Conservation (phyloP, 2,797 vertebrate species). For the Enteromius mattozi region DNA sequence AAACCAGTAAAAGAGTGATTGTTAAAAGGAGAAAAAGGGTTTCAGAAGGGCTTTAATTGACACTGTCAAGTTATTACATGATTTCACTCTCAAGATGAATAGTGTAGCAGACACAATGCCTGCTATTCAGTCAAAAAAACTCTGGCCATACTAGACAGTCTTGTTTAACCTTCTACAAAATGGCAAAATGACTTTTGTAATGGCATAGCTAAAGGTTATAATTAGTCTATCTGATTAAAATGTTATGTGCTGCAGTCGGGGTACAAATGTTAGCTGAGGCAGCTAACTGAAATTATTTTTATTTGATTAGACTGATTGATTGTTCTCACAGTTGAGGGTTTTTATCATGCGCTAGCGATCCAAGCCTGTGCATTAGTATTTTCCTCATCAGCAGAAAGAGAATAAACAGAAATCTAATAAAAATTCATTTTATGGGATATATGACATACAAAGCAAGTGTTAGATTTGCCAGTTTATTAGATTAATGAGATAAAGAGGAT, state of each 20-base stretch:
- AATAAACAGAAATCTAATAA: conserved; percentile 88
- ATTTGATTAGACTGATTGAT: conserved; percentile 86
- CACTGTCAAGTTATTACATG: neutral
- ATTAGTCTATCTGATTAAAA: conserved; percentile 64
- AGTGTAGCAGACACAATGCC: neutral
- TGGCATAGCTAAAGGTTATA: conserved; percentile 39
- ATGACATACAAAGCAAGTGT: conserved; percentile 70
- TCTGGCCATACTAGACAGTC: neutral
- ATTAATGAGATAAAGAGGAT: conserved; percentile 83
- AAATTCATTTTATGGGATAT: conserved; percentile 80
- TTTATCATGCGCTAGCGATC: conserved; percentile 80
- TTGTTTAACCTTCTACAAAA: conserved; percentile 9
- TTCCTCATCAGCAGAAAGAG: conserved; percentile 83
- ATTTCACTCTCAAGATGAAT: neutral
- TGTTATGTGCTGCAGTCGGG: conserved; percentile 68
- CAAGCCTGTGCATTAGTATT: conserved; percentile 80
- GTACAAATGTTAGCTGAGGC: conserved; percentile 65
- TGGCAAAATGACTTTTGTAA: conserved; percentile 28
- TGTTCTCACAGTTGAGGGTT: conserved; percentile 73
- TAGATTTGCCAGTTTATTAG: conserved; percentile 76
- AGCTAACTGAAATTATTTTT: conserved; percentile 78
- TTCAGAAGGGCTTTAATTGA: conserved; percentile 9
- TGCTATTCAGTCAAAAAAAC: neutral
- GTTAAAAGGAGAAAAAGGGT: conserved; percentile 7
- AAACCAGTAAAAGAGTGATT: neutral